These are phyloP conservation scores for Etia nguti DNA, from an alignment of 2,113 vertebrate species.

Conservation along the genomic window DNA sequence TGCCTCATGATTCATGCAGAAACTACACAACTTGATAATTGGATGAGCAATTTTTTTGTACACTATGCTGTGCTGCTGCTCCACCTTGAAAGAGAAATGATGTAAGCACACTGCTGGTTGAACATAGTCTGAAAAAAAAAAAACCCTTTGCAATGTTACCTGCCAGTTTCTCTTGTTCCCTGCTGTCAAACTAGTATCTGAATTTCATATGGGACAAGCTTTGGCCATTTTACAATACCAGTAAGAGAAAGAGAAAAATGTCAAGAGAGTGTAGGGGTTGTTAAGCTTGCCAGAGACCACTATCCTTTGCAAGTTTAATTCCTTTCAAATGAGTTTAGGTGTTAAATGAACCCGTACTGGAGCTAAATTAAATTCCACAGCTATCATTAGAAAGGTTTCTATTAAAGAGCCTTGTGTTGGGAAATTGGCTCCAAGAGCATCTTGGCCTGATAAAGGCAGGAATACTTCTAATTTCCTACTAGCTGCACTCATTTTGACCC, in stretches of 20 bases:
- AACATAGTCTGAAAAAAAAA: background rate
- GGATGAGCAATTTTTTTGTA: background rate
- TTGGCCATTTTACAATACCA: background rate
- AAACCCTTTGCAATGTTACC: background rate
- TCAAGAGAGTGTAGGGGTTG: background rate
- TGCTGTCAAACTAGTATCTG: background rate
- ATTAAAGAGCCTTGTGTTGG: slow-evolving; percentile 59
- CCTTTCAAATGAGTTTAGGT: slow-evolving; percentile 66
- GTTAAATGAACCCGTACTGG: slow-evolving; percentile 56
- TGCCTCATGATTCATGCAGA: background rate
- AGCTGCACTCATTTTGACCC: slow-evolving; percentile 54
- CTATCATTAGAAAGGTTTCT: slow-evolving; percentile 65
- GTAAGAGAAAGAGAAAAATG: background rate
- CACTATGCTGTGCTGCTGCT: background rate
- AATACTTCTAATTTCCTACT: slow-evolving; percentile 66
- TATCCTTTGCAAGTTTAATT: slow-evolving; percentile 51
- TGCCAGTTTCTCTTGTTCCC: background rate
- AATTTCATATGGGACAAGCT: background rate
- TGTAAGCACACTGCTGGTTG: background rate
- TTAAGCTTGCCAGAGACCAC: slow-evolving; percentile 36
- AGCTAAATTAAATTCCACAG: slow-evolving; percentile 66
- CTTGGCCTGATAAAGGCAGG: slow-evolving; percentile 46
- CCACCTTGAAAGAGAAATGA: background rate
- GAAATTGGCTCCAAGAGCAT: slow-evolving; percentile 59
- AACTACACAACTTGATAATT: background rate